phyloP scores from a whole-genome alignment of 2,113 vertebrate species.

The Phaethornis superciliosus region DNA sequence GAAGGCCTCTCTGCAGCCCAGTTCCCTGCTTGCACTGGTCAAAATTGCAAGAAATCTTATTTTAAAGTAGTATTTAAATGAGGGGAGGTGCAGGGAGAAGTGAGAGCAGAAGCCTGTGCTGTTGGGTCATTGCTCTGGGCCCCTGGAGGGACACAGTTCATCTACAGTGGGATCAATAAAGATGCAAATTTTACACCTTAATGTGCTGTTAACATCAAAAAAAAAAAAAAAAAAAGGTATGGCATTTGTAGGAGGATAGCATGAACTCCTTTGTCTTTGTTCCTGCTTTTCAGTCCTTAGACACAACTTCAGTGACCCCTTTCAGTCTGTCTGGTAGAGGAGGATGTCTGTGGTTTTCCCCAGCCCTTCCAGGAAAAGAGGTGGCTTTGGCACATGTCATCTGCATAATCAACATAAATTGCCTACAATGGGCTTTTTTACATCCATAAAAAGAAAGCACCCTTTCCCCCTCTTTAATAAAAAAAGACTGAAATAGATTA shows the following conservation, averaged over 20 bases:
- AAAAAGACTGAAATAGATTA: background rate
- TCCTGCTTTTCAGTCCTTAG: background rate
- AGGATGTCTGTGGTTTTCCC: background rate
- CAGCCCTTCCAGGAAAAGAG: background rate
- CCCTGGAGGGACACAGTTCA: background rate
- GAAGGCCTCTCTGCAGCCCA: background rate
- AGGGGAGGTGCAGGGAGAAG: background rate
- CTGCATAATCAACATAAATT: background rate
- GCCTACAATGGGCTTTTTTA: background rate
- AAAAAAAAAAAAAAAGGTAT: background rate
- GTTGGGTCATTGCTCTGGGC: background rate
- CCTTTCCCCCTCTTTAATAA: background rate
- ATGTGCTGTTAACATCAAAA: constrained; percentile 18
- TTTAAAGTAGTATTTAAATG: background rate
- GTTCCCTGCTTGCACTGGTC: background rate
- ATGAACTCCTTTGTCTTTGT: background rate
- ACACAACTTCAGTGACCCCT: background rate
- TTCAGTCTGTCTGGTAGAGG: background rate
- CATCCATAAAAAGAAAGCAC: background rate
- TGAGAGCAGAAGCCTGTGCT: background rate
- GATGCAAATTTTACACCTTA: constrained; percentile 46
- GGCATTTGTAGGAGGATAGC: background rate
- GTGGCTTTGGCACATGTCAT: background rate
- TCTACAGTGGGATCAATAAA: background rate
- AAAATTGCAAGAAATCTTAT: background rate